Percentiles rank a stretch among this genome's conserved stretches.
Evolutionary conservation across 2,113 vertebrate genomes (phyloP).

Genomic region (Halcyon senegalensis): DNA sequence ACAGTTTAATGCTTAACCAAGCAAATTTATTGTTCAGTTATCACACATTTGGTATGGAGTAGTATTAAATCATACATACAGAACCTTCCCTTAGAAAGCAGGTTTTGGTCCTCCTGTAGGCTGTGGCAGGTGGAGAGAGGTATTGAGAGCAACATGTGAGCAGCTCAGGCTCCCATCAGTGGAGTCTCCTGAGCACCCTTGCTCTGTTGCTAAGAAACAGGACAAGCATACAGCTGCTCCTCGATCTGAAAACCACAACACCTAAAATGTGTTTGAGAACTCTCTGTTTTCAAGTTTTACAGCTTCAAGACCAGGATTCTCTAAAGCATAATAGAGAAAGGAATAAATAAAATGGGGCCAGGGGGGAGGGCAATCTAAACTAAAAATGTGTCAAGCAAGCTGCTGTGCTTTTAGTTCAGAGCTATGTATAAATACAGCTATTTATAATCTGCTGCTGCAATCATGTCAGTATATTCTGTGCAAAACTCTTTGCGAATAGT

Average conservation of each 20-base stretch:
- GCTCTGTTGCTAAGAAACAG: constrained; percentile 69
- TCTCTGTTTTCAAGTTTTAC: constrained; percentile 45
- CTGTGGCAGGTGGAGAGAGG: constrained; percentile 13
- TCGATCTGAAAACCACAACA: constrained; percentile 14
- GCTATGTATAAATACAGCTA: constrained; percentile 47
- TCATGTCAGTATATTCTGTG: constrained; percentile 32
- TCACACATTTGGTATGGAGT: neutral
- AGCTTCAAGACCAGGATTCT: neutral
- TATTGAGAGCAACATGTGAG: neutral
- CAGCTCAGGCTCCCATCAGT: constrained; percentile 8
- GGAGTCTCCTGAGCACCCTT: constrained; percentile 25
- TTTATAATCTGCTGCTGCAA: constrained; percentile 58
- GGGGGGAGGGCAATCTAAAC: neutral
- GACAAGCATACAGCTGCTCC: neutral
- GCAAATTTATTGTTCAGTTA: neutral
- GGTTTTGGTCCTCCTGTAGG: neutral
- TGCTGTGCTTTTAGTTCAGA: constrained; percentile 51
- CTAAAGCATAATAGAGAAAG: constrained; percentile 39
- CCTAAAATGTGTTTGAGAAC: constrained; percentile 44
- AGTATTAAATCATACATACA: neutral
- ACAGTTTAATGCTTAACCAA: neutral
- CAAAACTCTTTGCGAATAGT: constrained; percentile 27
- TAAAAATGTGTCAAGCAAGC: constrained; percentile 45
- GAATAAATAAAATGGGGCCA: constrained; percentile 26
- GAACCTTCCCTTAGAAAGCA: neutral